Evolutionary conservation across 2,797 vertebrate species (phyloP).

Genomic region (Tadarida brasiliensis): DNA sequence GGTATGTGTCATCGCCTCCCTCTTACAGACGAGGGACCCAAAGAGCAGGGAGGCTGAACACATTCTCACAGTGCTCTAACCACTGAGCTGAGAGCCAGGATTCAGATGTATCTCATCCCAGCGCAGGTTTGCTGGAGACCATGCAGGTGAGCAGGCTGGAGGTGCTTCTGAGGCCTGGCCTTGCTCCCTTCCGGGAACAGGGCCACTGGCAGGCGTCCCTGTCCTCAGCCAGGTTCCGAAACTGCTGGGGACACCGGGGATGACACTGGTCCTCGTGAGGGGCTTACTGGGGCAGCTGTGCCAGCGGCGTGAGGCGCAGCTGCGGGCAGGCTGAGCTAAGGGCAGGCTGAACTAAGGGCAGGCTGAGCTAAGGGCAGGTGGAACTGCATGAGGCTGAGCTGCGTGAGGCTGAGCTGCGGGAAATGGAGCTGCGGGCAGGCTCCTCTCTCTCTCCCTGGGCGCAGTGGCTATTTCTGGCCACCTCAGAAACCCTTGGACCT

Average conservation of each 20-base stretch:
- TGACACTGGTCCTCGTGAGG: fast-evolving
- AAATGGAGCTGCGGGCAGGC: neutral
- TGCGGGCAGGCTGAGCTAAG: neutral
- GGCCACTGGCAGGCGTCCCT: fast-evolving
- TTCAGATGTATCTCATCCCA: neutral
- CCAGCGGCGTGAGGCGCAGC: fast-evolving
- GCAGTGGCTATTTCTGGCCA: neutral
- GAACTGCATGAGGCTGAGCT: too few species aligned
- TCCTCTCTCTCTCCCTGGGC: fast-evolving
- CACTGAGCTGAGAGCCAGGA: neutral
- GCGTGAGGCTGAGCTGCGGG: too few species aligned
- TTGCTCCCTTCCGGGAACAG: neutral
- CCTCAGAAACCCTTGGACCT: neutral
- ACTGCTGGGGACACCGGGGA: neutral
- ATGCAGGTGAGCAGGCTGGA: neutral
- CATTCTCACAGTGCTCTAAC: neutral
- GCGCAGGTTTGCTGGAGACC: fast-evolving
- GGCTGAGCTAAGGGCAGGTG: too few species aligned
- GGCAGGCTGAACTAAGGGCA: too few species aligned
- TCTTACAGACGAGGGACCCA: neutral
- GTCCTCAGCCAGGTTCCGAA: neutral
- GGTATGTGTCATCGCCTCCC: fast-evolving
- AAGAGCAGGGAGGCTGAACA: neutral
- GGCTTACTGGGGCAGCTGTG: neutral
- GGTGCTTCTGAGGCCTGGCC: neutral